These are phyloP conservation scores for Lithobates pipiens DNA, from an alignment of 2,797 vertebrate genomes.

Conservation along the genomic window DNA sequence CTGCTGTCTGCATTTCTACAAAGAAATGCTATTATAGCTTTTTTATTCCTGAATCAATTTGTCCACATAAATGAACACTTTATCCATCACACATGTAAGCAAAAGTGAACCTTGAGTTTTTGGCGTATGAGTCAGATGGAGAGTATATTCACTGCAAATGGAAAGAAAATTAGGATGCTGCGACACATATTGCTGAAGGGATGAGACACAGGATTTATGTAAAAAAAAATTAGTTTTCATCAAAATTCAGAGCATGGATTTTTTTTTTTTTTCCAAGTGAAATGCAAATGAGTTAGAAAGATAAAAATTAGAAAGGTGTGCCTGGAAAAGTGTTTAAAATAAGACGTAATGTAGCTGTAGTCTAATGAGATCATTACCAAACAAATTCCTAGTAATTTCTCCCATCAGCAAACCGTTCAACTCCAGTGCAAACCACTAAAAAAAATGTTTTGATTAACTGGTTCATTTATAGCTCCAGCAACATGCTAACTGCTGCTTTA, in stretches of 20 bases:
- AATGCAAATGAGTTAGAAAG: background rate
- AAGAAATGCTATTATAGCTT: too few species aligned
- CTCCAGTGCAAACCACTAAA: constrained; percentile 30
- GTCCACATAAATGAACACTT: too few species aligned
- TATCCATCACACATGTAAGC: too few species aligned
- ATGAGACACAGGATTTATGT: background rate
- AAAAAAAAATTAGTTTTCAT: background rate
- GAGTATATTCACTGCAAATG: too few species aligned
- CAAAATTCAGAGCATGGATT: background rate
- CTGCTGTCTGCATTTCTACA: too few species aligned
- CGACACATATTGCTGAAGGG: background rate
- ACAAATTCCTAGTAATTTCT: constrained; percentile 32
- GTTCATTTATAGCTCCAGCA: constrained; percentile 13
- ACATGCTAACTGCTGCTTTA: background rate
- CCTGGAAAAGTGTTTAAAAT: background rate
- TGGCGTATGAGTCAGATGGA: too few species aligned
- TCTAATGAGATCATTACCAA: constrained; percentile 43
- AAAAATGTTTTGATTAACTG: constrained; percentile 38
- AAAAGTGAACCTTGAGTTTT: too few species aligned
- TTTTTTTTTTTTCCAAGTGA: background rate
- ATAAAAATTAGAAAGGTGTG: constrained; percentile 24
- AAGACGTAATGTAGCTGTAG: constrained; percentile 18
- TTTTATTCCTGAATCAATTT: too few species aligned
- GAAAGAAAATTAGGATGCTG: background rate
- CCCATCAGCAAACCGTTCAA: constrained; percentile 36